Percentiles rank a stretch among this genome's conserved stretches.
Evolutionary conservation across 1,140 invertebrate species (phyloP).

Genomic region (Drosophila lacertosa): DNA sequence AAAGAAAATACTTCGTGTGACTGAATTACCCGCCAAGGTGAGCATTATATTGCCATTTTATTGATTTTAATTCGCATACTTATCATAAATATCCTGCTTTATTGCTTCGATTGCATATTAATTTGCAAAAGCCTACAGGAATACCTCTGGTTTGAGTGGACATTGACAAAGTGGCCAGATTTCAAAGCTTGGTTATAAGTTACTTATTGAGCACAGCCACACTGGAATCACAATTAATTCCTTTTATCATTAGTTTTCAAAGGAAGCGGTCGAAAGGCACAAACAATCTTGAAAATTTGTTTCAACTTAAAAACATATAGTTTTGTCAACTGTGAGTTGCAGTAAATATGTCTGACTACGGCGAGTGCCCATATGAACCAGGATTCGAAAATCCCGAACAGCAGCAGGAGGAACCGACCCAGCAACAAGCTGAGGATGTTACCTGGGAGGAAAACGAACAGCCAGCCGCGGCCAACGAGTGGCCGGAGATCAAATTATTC

Average conservation of each 20-base stretch:
- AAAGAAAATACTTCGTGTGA: too few species aligned
- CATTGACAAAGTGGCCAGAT: neutral
- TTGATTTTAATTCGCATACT: too few species aligned
- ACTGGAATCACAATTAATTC: neutral
- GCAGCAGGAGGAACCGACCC: neutral
- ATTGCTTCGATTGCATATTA: too few species aligned
- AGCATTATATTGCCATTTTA: too few species aligned
- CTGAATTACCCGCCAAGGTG: too few species aligned
- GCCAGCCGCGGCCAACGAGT: slow-evolving; percentile 86
- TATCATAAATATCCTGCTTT: too few species aligned
- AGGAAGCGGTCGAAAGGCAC: neutral
- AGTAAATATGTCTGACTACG: slow-evolving; percentile 19
- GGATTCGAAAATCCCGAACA: slow-evolving; percentile 28
- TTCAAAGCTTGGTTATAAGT: neutral
- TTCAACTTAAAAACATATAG: neutral
- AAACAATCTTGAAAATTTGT: neutral
- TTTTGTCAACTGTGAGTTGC: neutral
- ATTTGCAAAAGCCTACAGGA: neutral
- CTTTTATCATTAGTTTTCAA: slow-evolving; percentile 12
- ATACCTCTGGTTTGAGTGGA: neutral
- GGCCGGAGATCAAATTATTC: slow-evolving; percentile 98
- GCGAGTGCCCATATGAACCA: slow-evolving; percentile 5
- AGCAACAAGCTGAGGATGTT: slow-evolving; percentile 13
- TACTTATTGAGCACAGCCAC: neutral
- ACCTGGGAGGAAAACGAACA: slow-evolving; percentile 39